Base-by-base conservation (phyloP, 1,140 invertebrate genomes). In the Sminthurinus signatus region DNA sequence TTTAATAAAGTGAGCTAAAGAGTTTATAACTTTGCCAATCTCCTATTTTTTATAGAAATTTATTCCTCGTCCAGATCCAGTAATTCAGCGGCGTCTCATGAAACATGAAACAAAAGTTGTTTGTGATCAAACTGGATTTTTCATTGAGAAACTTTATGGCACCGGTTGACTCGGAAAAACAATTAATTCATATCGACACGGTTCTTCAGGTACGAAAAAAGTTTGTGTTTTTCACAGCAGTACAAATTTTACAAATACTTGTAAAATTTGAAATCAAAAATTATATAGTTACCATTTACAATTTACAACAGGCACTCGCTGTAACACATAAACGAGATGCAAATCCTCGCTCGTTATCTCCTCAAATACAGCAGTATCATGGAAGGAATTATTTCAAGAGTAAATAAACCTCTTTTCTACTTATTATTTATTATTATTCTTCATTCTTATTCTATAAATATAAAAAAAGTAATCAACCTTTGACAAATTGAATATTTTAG, bases 71-170 rank as follows among this genome's bases (percentile, higher is more conserved):
- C 28, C 56, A 14, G 62, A 70, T 28, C 64, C 68, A 0, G 58
- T 36, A 36, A 27, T 64, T 25, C 62, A 61, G 28, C 23, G 57
- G 2, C n/a, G 28, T 14, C 36, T 70, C 10, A 64, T 70, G 64
- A 63, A 61, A 56, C 57, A 64, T 14, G 48, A 66, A 2, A 55
- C 61, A 27, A 64, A 58, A 58, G 39, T 64, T 21, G 58, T 68
- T 52, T 62, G 68, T 50, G 58, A 70, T 39, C 44, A 67, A 56
- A 67, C 64, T 17, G 68, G 68, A 2, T 70, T 70, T 29, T 25
- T 70, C 3, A 42, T 70, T 15, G 68, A 70, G 36, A 64, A 70
- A 27, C 17, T 10, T 68, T 3, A 56, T 39, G 17, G 57, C 61
- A 2, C 51, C 64, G 56, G 42, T 60, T 10, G 66, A 68, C 19